A percentile compares a stretch with the other conserved stretches of the same genome.
These are phyloP conservation scores for Microcebus tavaratra DNA, from an alignment of 2,113 vertebrate genomes.

Conservation along the genomic window DNA sequence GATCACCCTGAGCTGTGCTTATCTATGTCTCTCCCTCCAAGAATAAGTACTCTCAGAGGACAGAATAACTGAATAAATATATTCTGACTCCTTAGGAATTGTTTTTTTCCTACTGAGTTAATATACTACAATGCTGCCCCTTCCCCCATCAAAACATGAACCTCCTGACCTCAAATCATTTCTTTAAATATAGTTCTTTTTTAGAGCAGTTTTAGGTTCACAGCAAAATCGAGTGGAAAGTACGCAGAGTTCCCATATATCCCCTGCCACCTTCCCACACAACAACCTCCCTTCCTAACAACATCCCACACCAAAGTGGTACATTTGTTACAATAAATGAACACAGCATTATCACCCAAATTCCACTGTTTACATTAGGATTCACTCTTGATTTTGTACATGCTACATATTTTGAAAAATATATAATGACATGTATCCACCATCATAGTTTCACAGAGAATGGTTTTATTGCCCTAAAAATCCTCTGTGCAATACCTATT, in stretches of 20 bases:
- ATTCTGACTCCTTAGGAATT: not conserved
- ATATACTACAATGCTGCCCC: not conserved
- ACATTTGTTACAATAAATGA: too few relatives aligned
- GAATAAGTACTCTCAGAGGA: not conserved
- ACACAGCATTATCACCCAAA: too few relatives aligned
- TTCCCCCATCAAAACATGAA: not conserved
- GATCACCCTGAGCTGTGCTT: not conserved
- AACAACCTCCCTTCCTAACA: not conserved
- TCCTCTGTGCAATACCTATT: not conserved
- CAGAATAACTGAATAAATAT: not conserved
- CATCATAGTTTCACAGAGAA: not conserved
- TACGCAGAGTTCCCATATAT: not conserved
- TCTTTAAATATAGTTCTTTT: not conserved
- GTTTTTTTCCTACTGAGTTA: not conserved
- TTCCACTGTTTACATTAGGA: too few relatives aligned
- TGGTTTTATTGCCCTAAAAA: not conserved
- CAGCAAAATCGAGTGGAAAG: too few relatives aligned
- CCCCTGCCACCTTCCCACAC: not conserved
- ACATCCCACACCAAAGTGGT: not conserved
- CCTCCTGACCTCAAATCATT: not conserved
- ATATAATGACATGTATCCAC: too few relatives aligned
- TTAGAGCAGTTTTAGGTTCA: too few relatives aligned
- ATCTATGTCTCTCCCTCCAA: not conserved
- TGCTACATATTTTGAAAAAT: too few relatives aligned
- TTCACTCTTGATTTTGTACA: too few relatives aligned